Base-by-base conservation (phyloP, 2,797 vertebrate species). In the Tenualosa thibaudeaui region DNA sequence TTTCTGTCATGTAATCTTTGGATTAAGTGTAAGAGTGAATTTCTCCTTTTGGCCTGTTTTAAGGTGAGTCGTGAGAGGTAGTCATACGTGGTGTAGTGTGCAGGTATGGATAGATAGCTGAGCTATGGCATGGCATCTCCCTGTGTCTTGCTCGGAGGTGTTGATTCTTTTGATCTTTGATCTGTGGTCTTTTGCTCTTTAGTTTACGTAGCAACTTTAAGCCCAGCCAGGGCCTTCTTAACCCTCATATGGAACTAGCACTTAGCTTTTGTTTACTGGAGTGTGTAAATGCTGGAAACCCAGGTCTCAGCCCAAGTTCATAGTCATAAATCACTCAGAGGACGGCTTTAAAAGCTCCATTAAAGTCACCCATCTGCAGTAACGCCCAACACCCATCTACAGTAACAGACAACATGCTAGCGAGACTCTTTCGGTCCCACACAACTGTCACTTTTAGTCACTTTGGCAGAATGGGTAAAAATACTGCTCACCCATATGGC, bases 251-350 rank as follows among this genome's bases (percentile, higher is more conserved):
- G 81, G 84, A 86, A 31, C 68, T 19, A 81, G 40, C 68, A 53
- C 81, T 90, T 88, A 82, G 86, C 31, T 91, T 89, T 83, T 87
- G 84, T 85, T 91, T 88, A 85, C 58, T 56, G 85, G 71, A 62
- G 83, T 85, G 58, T 82, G 75, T 82, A 86, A 87, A 86, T 65
- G 84, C 85, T 46, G 81, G 71, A 71, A 82, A 43, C 15, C 40
- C 84, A 89, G 86, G 83, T 84, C 85, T 84, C 56, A 82, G 58
- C 86, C 89, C 83, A 85, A 81, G 62, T 85, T 86, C 26, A 87
- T 56, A 84, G 84, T 81, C 82, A 17, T 91, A 91, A 91, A 91
- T 92, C 89, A 88, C 15, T 3, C 31, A 3, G 68, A 75, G 37
- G 68, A 43, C 37, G 5, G 37, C 43, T 40, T 43, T 40, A 75